phyloP scores from a whole-genome alignment of 2,113 vertebrate species.

The Hemichromis elongatus region DNA sequence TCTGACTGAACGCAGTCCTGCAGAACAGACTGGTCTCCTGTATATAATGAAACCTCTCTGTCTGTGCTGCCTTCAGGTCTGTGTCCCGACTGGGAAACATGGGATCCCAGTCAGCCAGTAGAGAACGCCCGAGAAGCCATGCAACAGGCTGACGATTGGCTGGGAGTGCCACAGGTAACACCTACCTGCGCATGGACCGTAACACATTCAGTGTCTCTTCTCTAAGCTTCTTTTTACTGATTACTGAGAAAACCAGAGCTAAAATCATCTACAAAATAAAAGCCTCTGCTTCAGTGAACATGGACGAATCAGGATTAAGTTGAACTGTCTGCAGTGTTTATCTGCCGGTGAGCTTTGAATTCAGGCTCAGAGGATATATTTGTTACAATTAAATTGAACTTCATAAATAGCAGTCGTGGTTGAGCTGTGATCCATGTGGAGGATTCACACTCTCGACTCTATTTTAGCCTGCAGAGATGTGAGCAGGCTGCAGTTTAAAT shows the following conservation, averaged over 20 bases:
- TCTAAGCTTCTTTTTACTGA: neutral
- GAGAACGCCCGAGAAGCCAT: conserved; percentile 88
- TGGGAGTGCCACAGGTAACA: conserved; percentile 86
- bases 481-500: neutral
- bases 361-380: neutral
- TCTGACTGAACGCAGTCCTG: neutral
- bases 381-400: neutral
- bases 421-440: neutral
- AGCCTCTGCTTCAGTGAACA: neutral
- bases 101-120: conserved; percentile 88
- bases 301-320: neutral
- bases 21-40: neutral
- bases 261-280: neutral
- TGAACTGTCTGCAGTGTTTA: neutral
- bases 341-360: neutral
- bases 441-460: neutral
- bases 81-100: conserved; percentile 90
- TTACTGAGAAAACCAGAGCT: neutral
- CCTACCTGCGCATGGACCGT: neutral
- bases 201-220: neutral
- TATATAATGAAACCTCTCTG: neutral
- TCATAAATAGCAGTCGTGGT: neutral
- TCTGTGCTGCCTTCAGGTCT: conserved; percentile 71
- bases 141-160: conserved; percentile 90
- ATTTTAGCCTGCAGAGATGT: neutral